Percentiles rank a stretch among this genome's conserved stretches.
These are phyloP conservation scores for Glyptemys insculpta DNA, from an alignment of 2,797 vertebrate genomes.

Conservation along the genomic window DNA sequence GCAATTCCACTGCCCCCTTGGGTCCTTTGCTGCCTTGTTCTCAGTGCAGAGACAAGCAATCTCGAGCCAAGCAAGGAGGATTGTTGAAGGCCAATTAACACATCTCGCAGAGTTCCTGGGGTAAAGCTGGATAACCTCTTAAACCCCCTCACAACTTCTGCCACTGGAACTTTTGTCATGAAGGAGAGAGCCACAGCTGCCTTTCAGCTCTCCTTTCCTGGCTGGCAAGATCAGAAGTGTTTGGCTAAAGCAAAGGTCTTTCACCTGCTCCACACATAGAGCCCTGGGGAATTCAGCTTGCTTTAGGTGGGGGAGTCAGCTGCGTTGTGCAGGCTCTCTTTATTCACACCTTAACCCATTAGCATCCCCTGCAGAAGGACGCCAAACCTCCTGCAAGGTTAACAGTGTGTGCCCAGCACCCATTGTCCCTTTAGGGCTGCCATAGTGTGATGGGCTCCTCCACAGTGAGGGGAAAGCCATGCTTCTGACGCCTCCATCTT, in stretches of 20 bases:
- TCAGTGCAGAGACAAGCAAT: background rate
- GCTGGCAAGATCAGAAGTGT: background rate
- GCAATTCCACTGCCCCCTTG: fast-evolving
- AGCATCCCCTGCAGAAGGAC: background rate
- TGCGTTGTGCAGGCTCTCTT: background rate
- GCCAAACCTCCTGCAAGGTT: background rate
- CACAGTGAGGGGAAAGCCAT: background rate
- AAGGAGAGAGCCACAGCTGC: fast-evolving
- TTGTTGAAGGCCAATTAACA: background rate
- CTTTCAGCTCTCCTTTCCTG: background rate
- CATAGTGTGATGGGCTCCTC: background rate
- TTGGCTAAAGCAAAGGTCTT: background rate
- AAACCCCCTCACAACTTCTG: background rate
- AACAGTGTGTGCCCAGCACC: background rate
- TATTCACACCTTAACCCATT: background rate
- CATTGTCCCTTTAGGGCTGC: background rate
- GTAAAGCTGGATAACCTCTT: background rate
- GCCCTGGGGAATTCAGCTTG: background rate
- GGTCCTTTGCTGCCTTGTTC: background rate
- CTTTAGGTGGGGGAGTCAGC: background rate
- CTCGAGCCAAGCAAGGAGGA: background rate
- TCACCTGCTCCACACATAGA: background rate
- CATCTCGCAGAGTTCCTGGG: background rate
- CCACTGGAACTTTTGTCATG: background rate
- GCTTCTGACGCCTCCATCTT: background rate